Percentiles rank a stretch among this genome's conserved stretches.
phyloP scores from a whole-genome alignment of 2,888 invertebrate genomes.

The Mesochorus sp. region DNA sequence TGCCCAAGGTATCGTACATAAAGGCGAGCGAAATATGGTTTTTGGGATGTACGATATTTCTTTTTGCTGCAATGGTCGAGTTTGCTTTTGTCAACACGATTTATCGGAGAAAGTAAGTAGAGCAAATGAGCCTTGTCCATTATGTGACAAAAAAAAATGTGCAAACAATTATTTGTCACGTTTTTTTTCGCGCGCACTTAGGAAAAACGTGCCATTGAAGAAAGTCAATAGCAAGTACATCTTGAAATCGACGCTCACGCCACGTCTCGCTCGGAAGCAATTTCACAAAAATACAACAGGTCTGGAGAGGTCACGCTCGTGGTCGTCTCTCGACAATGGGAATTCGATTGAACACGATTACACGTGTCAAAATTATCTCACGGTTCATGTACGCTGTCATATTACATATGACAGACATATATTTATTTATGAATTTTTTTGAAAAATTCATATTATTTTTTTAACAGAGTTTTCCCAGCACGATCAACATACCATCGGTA shows the following conservation, averaged over 20 bases:
- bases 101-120: slow-evolving; percentile 90
- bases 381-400: slow-evolving; percentile 87
- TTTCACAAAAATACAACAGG: slow-evolving; percentile 86
- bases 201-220: slow-evolving; percentile 88
- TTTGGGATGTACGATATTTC: slow-evolving; percentile 91
- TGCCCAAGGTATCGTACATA: slow-evolving; percentile 94
- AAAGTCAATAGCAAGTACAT: slow-evolving; percentile 93
- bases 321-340: slow-evolving; percentile 87
- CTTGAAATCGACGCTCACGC: slow-evolving; percentile 91
- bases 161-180: background rate
- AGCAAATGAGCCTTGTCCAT: background rate
- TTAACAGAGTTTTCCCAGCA: slow-evolving; percentile 86
- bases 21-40: slow-evolving; percentile 96
- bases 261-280: slow-evolving; percentile 89
- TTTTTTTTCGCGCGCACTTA: slow-evolving; percentile 72
- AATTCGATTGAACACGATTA: slow-evolving; percentile 84
- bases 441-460: background rate
- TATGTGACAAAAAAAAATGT: background rate
- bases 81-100: slow-evolving; percentile 95
- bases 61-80: slow-evolving; percentile 92
- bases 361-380: slow-evolving; percentile 88
- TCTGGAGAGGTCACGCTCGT: slow-evolving; percentile 88
- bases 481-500: slow-evolving; percentile 87
- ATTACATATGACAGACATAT: background rate
- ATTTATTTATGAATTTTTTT: background rate